Evolutionary conservation across 2,113 vertebrate species (phyloP), one percentile per base, ranked within the genome.

Genomic region (Muscicapa adusta): DNA sequence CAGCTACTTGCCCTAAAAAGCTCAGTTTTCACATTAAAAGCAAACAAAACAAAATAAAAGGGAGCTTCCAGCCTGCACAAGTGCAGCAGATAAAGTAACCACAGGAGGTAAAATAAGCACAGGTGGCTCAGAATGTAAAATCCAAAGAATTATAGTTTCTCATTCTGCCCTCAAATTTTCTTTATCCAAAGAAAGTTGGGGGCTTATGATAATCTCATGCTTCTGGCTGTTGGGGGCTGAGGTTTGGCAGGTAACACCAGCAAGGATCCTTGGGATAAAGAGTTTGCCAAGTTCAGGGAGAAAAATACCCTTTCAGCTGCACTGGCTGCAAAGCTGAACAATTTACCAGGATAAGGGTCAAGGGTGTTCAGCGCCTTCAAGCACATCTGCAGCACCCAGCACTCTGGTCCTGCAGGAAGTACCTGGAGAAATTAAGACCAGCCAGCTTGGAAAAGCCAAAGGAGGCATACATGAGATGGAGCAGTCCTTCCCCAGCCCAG

Each of bases 11-110:
- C 53, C 57, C 45, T 38, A 7, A 80, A 80, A 95, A 89, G 50
- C 40, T 94, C 68, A 13, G 9, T 61, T 94, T 91, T 92, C 72
- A 56, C 17, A 67, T 58, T n/a, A 56, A 88, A 93, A 84, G 17
- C 65, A 94, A 89, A 73, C 14, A 38, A 51, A 92, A 76, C 22
- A 45, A 83, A 90, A 85, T 5, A 76, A 91, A 91, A 88, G 6
- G 16, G 58, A 80, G 19, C 22, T 91, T 83, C 33, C 72, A 85
- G 58, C n/a, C 53, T 43, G 40, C 72, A 26, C 33, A 65, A 91
- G 24, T 38, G 19, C 28, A 85, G 62, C 25, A 86, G 70, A 86
- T 42, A 65, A 75, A 75, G 28, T 53, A 29, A 88, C 19, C 33
- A 78, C 68, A 45, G 40, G n/a, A 79, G 54, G 45, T 58, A 78